Conservation (phyloP, 2,888 invertebrate species). For the Eumerus sabulonum region DNA sequence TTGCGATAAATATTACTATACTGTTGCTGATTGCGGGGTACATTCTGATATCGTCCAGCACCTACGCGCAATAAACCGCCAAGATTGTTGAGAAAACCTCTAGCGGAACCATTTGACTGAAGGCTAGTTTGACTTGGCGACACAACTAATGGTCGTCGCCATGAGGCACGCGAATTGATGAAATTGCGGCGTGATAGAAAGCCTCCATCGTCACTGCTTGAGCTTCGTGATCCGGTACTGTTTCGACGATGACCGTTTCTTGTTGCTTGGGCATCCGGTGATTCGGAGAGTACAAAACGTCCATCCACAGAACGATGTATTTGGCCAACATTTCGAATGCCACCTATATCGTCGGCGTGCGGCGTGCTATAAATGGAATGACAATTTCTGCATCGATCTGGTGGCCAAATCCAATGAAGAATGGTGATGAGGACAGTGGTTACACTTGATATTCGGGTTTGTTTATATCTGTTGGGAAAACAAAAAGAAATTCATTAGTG, state of each 20-base stretch:
- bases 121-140: conserved; percentile 84
- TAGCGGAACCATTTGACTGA: conserved; percentile 82
- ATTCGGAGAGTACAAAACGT: conserved; percentile 83
- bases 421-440: conserved; percentile 84
- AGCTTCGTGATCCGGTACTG: conserved; percentile 81
- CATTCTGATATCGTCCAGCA: conserved; percentile 75
- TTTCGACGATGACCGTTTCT: conserved; percentile 78
- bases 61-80: conserved; percentile 75
- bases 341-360: conserved; percentile 75
- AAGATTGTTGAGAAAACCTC: conserved; percentile 80
- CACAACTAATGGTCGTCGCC: conserved; percentile 83
- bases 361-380: conserved; percentile 79
- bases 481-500: not conserved
- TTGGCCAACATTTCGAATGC: conserved; percentile 81
- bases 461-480: conserved; percentile 85
- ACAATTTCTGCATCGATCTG: conserved; percentile 83
- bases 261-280: conserved; percentile 39
- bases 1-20: conserved; percentile 74
- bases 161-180: conserved; percentile 81
- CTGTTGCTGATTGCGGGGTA: conserved; percentile 72
- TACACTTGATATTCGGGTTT: conserved; percentile 97
- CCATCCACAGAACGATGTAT: conserved; percentile 88
- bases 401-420: conserved; percentile 88
- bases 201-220: conserved; percentile 91
- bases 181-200: conserved; percentile 84